A percentile compares a stretch with the other conserved stretches of the same genome.
Conservation (phyloP, 2,888 invertebrate genomes). For the Drosophila pseudotalamancana region DNA sequence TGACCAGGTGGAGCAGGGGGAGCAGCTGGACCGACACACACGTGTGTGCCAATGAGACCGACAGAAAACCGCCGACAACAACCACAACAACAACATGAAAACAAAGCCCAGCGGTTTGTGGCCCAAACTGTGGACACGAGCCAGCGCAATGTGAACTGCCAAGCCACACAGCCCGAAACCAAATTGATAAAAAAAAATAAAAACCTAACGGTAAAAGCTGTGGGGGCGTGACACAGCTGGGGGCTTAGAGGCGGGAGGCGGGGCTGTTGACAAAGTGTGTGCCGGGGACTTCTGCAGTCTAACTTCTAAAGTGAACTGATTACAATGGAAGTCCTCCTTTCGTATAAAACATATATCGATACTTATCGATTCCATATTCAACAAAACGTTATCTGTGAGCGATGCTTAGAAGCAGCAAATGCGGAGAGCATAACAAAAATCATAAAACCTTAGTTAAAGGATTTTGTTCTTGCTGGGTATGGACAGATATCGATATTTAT, state of each 20-base stretch:
- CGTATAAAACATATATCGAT: neutral
- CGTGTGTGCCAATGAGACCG: constrained; percentile 5
- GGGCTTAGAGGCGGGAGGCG: no score
- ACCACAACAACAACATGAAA: neutral
- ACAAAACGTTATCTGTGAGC: neutral
- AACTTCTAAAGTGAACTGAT: no score
- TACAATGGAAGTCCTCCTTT: no score
- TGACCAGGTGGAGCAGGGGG: constrained; percentile 38
- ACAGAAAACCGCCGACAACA: no score
- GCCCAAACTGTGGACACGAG: constrained; percentile 31
- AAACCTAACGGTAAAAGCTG: neutral
- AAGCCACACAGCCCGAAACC: constrained; percentile 30
- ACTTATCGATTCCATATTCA: neutral
- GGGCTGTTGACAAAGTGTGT: no score
- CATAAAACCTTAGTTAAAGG: no score
- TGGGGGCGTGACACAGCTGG: no score
- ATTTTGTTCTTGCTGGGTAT: no score
- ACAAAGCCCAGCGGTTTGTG: constrained; percentile 44
- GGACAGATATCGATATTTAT: no score
- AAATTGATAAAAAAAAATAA: constrained; percentile 51
- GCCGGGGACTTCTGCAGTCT: no score
- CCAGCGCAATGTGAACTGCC: constrained; percentile 14
- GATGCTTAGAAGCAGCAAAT: no score
- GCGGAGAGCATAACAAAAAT: no score
- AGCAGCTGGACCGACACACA: constrained; percentile 13